Evolutionary conservation across 1,140 invertebrate genomes (phyloP), one percentile per base, ranked within the genome.

Genomic region (Hypothenemus hampei): DNA sequence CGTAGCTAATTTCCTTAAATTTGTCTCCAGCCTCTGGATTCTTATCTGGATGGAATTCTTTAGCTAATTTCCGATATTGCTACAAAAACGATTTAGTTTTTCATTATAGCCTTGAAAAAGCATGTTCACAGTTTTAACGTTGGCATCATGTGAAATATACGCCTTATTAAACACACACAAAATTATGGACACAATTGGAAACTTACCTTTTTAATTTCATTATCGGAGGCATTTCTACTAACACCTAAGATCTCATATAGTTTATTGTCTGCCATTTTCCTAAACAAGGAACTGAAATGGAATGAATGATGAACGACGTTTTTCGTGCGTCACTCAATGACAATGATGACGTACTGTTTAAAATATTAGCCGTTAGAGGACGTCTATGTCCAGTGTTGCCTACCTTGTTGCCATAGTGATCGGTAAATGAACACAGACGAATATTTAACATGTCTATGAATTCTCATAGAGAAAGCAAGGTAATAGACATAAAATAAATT

Each of bases 1-100:
- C 90, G 70, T 85, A 89, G 49, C 87, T 88, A 62, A 92, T 92
- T 77, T 92, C 88, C 69, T 92, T 93, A 66, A 93, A 91, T 73
- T 84, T 86, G 59, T 91, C 87, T 36, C 85, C 89, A 50, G 86
- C 83, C 58, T 83, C 81, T 18, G 85, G 85, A 72, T 92, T 92
- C 69, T 91, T 92, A 64, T 92, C 89, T 16, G 89, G 89, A 75
- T 92, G 89, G 70, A 82, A 91, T 77, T 91, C 86, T 73, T 89
- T 91, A 4, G 89, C 89, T 61, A 92, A 71, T 73, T 87, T 88
- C 51, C 86, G 78, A 72, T 92, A 92, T 60, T 82, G 83, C 87
- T 91, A 66, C 21, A 48, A 50, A 54, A n/a, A 50, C 13, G 45
- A 52, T 33, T 31, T 37, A 21, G 19, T 15, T 46, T 52, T 20